Evolutionary conservation across 2,888 invertebrate genomes (phyloP), one percentile per base, ranked within the genome.

Genomic region (Dasypolia templi): DNA sequence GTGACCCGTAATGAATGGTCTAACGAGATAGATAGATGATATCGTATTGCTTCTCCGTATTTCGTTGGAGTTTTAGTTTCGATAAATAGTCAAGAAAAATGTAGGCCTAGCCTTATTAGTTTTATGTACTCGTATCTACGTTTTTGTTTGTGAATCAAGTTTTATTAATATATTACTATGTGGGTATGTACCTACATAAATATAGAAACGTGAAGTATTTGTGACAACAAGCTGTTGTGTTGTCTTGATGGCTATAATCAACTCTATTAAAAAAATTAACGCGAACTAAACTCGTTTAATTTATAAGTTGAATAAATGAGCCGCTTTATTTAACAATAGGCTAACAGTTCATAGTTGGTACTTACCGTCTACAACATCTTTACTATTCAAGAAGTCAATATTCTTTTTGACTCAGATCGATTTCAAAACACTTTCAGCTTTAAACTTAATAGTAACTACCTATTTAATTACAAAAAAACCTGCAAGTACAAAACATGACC

Each of bases 1-100:
- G 79, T 85, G 83, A 85, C 68, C 75, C 51, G 84, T 86, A 88
- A 87, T 86, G 86, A 83, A 83, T 83, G 81, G 75, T 84, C 78
- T 81, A 85, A 83, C 81, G 79, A 81, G 79, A 81, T 82, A 77
- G 74, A 76, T 81, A 78, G 76, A 84, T 79, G 66, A 82, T 82
- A 82, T 82, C 79, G 82, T 72, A 59, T 46, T 72, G 51, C 65
- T 82, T 74, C 82, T 78, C 39, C 65, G 82, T 78, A 83, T 71
- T 79, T 75, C 64, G 83, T 65, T 55, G 35, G 68, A 69, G 58
- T 75, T 78, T n/a, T 72, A 51, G 62, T 79, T 82, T 66, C 72
- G 77, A 76, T 81, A 62, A 69, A 72, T 81, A 78, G 71, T 70
- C 9, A 63, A 66, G 58, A 75, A 79, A 80, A 77, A 80, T 77